Evolutionary conservation across 2,888 invertebrate species (phyloP), one percentile per base, ranked within the genome.

Genomic region (Melieria picta): DNA sequence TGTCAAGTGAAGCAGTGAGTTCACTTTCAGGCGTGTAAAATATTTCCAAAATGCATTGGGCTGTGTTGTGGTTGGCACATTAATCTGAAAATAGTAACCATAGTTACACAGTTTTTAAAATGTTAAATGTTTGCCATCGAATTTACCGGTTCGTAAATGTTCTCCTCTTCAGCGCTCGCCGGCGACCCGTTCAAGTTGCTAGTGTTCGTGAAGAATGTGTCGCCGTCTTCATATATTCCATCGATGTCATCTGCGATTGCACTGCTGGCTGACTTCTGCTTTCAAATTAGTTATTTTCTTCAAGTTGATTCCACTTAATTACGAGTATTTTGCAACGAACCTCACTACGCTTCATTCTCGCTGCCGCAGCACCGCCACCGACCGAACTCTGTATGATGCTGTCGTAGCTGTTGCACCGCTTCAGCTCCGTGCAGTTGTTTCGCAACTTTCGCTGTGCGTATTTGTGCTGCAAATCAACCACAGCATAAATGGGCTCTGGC

Each of bases 401-500:
- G 11, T 76, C 76, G 13, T 76, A 75, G 42, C 76, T 76, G 52
- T 70, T 72, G 65, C 74, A 74, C 13, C 77, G 75, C 61, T 74
- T 74, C 30, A 68, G 61, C 9, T 76, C 75, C 61, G 67, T 56
- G n/a, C 47, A 72, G 46, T 76, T 77, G 69, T 80, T 76, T 47
- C 79, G 78, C 58, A 80, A 73, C 69, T 77, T 79, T 30, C 81
- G 75, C 47, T 78, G 78, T 11, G 79, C 83, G 69, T 82, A 80
- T 75, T 83, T 83, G 69, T 81, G 78, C 74, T 81, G 80, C n/a
- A 83, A 77, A 77, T 83, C 80, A 46, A 83, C 80, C 10, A 82
- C 80, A n/a, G 83, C 83, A 79, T 83, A 83, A 75, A 82, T 80
- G 16, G 82, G 82, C 65, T 82, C 82, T 43, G 56, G 47, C 30